A percentile compares a stretch with the other conserved stretches of the same genome.
These are phyloP conservation scores for Neoseiulus cucumeris DNA, from an alignment of 1,140 invertebrate genomes.

Conservation along the genomic window DNA sequence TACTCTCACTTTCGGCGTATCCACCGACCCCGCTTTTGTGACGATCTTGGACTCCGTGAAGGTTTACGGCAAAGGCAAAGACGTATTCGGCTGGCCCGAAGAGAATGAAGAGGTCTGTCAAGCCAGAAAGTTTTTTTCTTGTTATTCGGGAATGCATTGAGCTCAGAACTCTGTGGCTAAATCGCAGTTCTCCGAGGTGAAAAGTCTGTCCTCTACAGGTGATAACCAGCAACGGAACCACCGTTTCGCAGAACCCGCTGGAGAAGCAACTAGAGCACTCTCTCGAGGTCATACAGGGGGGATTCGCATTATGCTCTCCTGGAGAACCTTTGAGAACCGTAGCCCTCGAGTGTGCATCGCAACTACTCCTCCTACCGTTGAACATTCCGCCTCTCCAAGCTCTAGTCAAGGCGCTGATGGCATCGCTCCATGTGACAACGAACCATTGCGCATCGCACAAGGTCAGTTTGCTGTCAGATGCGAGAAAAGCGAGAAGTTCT, in stretches of 20 bases:
- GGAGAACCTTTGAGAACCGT: too few relatives aligned
- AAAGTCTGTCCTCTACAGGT: too few relatives aligned
- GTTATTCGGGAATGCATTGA: too few relatives aligned
- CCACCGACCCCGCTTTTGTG: constrained; percentile 58
- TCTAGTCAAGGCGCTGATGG: constrained; percentile 43
- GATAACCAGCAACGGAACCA: too few relatives aligned
- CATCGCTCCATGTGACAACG: constrained; percentile 50
- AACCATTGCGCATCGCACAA: constrained; percentile 63
- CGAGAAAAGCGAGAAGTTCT: too few relatives aligned
- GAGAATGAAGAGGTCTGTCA: constrained; percentile 43
- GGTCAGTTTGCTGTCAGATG: constrained; percentile 22
- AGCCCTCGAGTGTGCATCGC: constrained; percentile 49
- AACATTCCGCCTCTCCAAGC: constrained; percentile 34
- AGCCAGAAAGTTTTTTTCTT: background rate
- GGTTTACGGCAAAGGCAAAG: constrained; percentile 82
- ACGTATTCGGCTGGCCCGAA: constrained; percentile 89
- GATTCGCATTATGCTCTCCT: too few relatives aligned
- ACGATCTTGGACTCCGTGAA: constrained; percentile 85
- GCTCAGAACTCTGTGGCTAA: too few relatives aligned
- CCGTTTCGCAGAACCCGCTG: too few relatives aligned
- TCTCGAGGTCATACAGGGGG: too few relatives aligned
- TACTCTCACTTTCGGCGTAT: constrained; percentile 67
- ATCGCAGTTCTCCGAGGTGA: too few relatives aligned
- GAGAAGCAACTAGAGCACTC: too few relatives aligned
- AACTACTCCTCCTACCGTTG: constrained; percentile 59